Conservation (phyloP, 2,888 invertebrate species). For the Watsonalla cultraria region DNA sequence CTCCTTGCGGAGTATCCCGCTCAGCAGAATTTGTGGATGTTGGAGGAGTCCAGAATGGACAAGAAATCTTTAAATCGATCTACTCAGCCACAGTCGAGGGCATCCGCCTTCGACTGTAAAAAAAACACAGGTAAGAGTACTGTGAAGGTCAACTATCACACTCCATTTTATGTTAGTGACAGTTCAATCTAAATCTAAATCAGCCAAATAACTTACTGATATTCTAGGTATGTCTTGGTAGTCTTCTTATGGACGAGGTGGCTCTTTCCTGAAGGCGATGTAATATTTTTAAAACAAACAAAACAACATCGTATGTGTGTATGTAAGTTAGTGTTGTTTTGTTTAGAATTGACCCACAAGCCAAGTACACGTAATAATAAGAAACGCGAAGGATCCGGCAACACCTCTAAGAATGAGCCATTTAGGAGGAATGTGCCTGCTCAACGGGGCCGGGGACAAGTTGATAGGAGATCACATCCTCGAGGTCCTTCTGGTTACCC, state of each 20-base stretch:
- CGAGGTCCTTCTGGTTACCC: conserved; percentile 70
- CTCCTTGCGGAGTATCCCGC: conserved; percentile 85
- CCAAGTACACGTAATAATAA: conserved; percentile 81
- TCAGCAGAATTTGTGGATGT: conserved; percentile 74
- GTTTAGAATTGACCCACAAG: conserved; percentile 71
- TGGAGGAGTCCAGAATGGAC: conserved; percentile 84
- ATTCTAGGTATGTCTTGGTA: too few species aligned
- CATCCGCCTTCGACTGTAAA: conserved; percentile 85
- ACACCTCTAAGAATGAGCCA: conserved; percentile 80
- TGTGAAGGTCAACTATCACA: conserved; percentile 34
- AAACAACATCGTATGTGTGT: too few species aligned
- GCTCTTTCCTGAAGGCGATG: too few species aligned
- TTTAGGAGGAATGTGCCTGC: conserved; percentile 81
- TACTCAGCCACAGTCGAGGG: conserved; percentile 84
- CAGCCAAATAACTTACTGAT: too few species aligned
- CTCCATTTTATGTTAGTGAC: background rate
- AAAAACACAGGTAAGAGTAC: conserved; percentile 82
- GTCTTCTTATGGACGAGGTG: too few species aligned
- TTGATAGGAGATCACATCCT: conserved; percentile 85
- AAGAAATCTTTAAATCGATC: conserved; percentile 85
- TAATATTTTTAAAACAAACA: too few species aligned
- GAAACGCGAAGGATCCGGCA: conserved; percentile 81
- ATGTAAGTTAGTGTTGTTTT: background rate
- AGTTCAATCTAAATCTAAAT: too few species aligned
- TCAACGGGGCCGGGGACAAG: conserved; percentile 82